These are phyloP conservation scores for Malurus elegans DNA, from an alignment of 2,113 vertebrate genomes.

Conservation along the genomic window DNA sequence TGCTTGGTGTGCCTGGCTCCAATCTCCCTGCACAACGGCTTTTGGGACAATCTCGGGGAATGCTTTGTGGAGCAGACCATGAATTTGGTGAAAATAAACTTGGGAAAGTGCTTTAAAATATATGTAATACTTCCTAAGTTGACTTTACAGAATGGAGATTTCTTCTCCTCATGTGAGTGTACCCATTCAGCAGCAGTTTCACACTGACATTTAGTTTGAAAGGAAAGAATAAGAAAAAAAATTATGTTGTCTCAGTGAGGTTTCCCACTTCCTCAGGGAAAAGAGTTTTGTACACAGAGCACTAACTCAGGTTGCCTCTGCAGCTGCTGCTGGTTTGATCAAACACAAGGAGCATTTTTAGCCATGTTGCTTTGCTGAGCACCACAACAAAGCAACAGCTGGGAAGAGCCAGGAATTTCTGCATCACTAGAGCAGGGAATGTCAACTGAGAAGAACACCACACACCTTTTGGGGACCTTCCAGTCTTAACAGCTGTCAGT, in stretches of 20 bases:
- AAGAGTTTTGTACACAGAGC: background rate
- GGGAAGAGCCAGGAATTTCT: background rate
- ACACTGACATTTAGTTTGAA: background rate
- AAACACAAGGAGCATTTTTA: background rate
- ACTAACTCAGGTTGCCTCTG: background rate
- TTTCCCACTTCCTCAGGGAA: slow-evolving; percentile 51
- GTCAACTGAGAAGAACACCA: background rate
- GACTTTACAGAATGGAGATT: background rate
- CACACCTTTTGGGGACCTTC: background rate
- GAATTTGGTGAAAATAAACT: background rate
- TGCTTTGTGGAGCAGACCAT: background rate
- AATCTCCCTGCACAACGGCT: background rate
- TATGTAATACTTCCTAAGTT: background rate
- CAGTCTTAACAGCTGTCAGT: background rate
- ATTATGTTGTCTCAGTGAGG: slow-evolving; percentile 11
- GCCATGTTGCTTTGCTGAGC: background rate
- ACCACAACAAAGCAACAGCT: background rate
- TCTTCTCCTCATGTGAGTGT: background rate
- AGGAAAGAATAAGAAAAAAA: background rate
- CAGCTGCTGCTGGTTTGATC: background rate
- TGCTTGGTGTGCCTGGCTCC: background rate
- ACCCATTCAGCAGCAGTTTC: background rate
- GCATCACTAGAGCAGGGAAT: background rate
- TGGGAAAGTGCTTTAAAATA: background rate
- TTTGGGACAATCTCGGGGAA: background rate